Conservation (phyloP, 1,140 invertebrate genomes). For the Latrodectus geometricus region DNA sequence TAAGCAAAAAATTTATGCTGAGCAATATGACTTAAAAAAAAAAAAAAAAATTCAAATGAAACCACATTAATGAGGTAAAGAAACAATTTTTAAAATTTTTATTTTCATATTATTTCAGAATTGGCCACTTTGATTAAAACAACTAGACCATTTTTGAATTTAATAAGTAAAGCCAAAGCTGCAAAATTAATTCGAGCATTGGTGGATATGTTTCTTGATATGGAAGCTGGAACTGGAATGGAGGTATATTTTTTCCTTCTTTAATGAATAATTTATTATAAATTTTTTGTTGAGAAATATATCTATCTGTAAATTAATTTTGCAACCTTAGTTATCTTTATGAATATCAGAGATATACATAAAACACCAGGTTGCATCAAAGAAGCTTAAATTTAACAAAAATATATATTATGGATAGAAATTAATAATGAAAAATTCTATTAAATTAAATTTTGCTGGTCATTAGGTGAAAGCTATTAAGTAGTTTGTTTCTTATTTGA, state of each 20-base stretch:
- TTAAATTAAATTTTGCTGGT: too few relatives aligned
- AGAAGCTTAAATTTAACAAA: too few relatives aligned
- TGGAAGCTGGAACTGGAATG: conserved; percentile 92
- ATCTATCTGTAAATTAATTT: too few relatives aligned
- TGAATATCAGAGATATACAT: too few relatives aligned
- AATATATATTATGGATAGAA: too few relatives aligned
- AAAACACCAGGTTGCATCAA: too few relatives aligned
- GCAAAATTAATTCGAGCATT: conserved; percentile 96
- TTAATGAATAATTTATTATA: too few relatives aligned
- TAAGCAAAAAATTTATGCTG: background rate
- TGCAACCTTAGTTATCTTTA: too few relatives aligned
- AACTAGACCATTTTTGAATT: conserved; percentile 89
- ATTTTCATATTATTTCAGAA: conserved; percentile 72
- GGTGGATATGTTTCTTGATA: conserved; percentile 96
- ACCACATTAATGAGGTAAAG: background rate
- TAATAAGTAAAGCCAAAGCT: conserved; percentile 98
- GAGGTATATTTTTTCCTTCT: conserved; percentile 70
- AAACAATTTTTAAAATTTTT: background rate
- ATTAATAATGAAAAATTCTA: too few relatives aligned
- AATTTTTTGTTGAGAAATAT: too few relatives aligned
- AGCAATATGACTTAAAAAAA: background rate
- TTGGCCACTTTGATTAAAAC: conserved; percentile 92
- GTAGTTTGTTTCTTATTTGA: too few relatives aligned
- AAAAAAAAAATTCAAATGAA: background rate
- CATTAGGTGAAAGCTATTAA: too few relatives aligned